A percentile compares a stretch with the other conserved stretches of the same genome.
Evolutionary conservation across 2,797 vertebrate genomes (phyloP).

Genomic region (Pampus argenteus): DNA sequence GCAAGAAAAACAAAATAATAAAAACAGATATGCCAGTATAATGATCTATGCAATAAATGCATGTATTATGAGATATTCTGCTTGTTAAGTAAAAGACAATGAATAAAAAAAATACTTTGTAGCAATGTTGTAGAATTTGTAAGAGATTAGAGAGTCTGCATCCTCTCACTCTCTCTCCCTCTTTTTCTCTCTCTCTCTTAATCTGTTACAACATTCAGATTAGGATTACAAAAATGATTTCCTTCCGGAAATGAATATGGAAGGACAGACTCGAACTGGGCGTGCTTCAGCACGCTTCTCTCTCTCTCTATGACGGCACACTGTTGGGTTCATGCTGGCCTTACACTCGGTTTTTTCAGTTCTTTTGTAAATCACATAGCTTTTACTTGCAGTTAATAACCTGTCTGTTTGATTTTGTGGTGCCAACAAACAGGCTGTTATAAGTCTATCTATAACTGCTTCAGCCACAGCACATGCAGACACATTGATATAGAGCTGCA

Average conservation of each 20-base stretch:
- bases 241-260: conserved; percentile 86
- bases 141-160: conserved; percentile 69
- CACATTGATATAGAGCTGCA: background rate
- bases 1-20: background rate
- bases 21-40: background rate
- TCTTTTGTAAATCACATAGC: background rate
- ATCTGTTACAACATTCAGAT: conserved; percentile 85
- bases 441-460: conserved; percentile 5
- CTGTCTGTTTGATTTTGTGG: too few species aligned
- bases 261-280: conserved; percentile 44
- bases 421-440: too few species aligned
- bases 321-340: conserved; percentile 13
- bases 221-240: conserved; percentile 88
- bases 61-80: background rate
- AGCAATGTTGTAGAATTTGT: conserved; percentile 53
- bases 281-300: conserved; percentile 26
- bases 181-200: conserved; percentile 61
- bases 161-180: conserved; percentile 39
- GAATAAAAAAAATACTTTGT: conserved; percentile 39
- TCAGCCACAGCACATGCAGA: background rate
- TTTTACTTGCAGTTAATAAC: background rate
- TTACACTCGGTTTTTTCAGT: conserved; percentile 7
- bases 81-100: conserved; percentile 20
- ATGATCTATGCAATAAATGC: background rate
- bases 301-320: conserved; percentile 24